These are phyloP conservation scores for Allacma fusca DNA, from an alignment of 2,888 invertebrate genomes.

Conservation along the genomic window DNA sequence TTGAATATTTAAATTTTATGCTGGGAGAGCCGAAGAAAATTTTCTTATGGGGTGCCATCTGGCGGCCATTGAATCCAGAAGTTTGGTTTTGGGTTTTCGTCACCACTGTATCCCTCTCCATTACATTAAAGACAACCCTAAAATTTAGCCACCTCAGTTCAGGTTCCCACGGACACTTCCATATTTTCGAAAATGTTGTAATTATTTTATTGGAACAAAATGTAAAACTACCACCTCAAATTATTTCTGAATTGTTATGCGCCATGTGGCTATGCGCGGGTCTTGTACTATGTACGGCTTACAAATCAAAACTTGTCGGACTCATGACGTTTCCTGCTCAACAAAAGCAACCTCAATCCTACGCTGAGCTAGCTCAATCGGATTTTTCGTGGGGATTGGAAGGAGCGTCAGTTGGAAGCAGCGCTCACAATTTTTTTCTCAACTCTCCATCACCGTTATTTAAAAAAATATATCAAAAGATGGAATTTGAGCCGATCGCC, in stretches of 20 bases:
- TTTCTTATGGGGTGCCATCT: constrained; percentile 20
- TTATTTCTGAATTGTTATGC: background rate
- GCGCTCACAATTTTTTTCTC: constrained; percentile 31
- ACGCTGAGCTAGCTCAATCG: background rate
- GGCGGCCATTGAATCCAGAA: background rate
- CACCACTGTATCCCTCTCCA: background rate
- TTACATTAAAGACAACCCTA: background rate
- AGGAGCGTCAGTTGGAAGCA: constrained; percentile 3
- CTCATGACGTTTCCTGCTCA: constrained; percentile 11
- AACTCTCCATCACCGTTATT: constrained; percentile 20
- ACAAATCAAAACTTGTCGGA: constrained; percentile 9
- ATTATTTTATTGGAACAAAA: constrained; percentile 17
- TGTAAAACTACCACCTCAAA: background rate
- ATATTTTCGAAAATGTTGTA: background rate
- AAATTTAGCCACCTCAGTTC: background rate
- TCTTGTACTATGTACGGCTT: background rate
- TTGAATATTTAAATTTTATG: constrained; percentile 38
- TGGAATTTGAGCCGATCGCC: constrained; percentile 27
- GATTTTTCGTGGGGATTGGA: constrained; percentile 30
- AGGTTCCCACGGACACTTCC: background rate
- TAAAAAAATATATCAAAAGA: constrained; percentile 5
- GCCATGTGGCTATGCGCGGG: background rate
- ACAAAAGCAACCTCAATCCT: background rate
- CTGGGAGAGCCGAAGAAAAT: background rate
- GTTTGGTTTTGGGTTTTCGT: background rate